Conservation (phyloP, 2,888 invertebrate species). For the Prenolepis imparis region DNA sequence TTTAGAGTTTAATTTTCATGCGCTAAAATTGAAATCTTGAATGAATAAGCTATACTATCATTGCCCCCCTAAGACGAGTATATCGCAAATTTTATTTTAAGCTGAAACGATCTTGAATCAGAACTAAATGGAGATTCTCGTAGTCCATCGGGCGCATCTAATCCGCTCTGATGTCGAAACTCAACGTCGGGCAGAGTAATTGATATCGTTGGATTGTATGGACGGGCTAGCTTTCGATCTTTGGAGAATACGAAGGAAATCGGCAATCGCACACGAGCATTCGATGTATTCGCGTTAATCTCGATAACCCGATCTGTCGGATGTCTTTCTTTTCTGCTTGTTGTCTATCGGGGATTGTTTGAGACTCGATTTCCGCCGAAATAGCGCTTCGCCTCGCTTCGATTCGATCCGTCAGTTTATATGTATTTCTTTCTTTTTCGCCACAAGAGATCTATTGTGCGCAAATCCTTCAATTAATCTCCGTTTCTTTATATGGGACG, state of each 20-base stretch:
- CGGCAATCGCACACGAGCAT: not conserved
- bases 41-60: not conserved
- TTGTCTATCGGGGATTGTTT: conserved; percentile 48
- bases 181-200: conserved; percentile 30
- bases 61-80: not conserved
- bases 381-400: conserved; percentile 1
- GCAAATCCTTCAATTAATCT: not conserved
- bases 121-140: conserved; percentile 22
- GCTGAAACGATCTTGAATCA: conserved; percentile 15
- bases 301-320: conserved; percentile 59
- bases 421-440: not conserved
- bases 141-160: conserved; percentile 1
- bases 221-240: not conserved
- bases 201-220: conserved; percentile 40
- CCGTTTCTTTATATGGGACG: not conserved
- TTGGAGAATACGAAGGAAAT: conserved; percentile 17
- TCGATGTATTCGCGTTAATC: conserved; percentile 49
- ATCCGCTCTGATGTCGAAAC: conserved; percentile 34
- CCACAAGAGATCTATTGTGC: not conserved
- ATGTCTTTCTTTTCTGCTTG: conserved; percentile 54
- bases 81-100: not conserved
- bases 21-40: not conserved
- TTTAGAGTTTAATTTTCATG: not conserved
- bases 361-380: conserved; percentile 51
- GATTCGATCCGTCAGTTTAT: not conserved